Conservation (phyloP, 2,888 invertebrate genomes). For the Nowickia ferox region DNA sequence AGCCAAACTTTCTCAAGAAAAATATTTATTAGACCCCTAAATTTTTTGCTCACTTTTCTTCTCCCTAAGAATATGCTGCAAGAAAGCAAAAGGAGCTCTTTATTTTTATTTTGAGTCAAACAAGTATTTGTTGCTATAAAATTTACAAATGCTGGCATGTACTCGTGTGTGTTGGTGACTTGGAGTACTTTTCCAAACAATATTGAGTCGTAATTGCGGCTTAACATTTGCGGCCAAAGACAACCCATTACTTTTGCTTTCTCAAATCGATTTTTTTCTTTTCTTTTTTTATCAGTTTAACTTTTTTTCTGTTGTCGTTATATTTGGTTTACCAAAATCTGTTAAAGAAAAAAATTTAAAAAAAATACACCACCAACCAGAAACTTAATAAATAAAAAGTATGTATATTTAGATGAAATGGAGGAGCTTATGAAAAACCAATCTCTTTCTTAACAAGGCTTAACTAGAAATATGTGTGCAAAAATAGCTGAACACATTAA, state of each 20-base stretch:
- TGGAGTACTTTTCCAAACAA: conserved; percentile 54
- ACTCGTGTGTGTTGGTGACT: conserved; percentile 13
- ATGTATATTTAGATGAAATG: not conserved
- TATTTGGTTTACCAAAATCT: conserved; percentile 60
- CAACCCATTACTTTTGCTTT: conserved; percentile 75
- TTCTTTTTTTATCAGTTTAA: conserved; percentile 1
- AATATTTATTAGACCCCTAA: not conserved
- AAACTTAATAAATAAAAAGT: conserved; percentile 35
- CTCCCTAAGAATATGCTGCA: not conserved
- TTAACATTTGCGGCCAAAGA: conserved; percentile 80
- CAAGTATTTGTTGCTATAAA: conserved; percentile 12
- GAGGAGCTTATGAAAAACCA: conserved; percentile 18
- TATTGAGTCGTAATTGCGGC: conserved; percentile 77
- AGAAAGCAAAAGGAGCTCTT: conserved; percentile 4
- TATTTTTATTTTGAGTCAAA: conserved; percentile 29
- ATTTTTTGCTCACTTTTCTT: conserved; percentile 1
- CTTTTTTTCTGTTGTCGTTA: conserved; percentile 13
- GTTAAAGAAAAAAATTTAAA: not conserved
- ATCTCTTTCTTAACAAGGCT: conserved; percentile 38
- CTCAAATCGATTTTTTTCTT: conserved; percentile 50
- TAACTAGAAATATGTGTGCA: not conserved
- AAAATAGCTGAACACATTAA: conserved; percentile 38
- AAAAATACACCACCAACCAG: conserved; percentile 54
- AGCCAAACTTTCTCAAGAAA: conserved; percentile 1
- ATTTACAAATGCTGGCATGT: not conserved